Base-by-base conservation (phyloP, 2,888 invertebrate species). In the Arge pagana region DNA sequence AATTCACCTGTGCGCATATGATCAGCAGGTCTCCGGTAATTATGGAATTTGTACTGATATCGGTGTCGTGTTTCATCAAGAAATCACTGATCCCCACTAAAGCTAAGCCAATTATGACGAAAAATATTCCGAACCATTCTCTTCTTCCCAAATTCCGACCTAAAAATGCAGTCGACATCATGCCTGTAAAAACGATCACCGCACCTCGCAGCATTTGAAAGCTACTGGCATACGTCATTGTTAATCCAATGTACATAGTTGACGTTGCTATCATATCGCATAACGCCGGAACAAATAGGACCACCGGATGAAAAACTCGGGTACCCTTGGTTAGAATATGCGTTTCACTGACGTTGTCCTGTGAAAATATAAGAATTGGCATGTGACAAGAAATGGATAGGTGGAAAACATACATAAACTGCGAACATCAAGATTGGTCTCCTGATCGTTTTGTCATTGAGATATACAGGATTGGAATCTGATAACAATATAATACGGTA, bases 121-220 rank as follows among this genome's bases (percentile, higher is more conserved):
- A 79, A 66, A 82, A 62, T 45, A 94, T 93, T 13, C 93, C 93
- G 37, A 79, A 58, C 91, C 93, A 93, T 72, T 93, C 87, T 42
- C 85, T 81, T 33, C 71, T 71, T 23, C 82, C 81, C 37, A 93
- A 78, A 21, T 80, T 78, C 48, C 87, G 80, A 16, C 87, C 81
- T 23, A 95, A 80, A 74, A 93, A 92, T 6, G 85, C 87, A 53
- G 89, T 86, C n/a, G 93, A 93, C 5, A 96, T 81, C 3, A 96
- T 75, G 0, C 91, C 95, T 21, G 93, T 92, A 75, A 96, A 96
- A 19, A 96, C 82, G 52, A 96, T 91, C 5, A 93, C 88, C 48
- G 93, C 75, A 84, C 90, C 95, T 79, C 96, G 82, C 64, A 97
- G 85, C 95, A 97, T 96, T 81, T 96, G 96, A 77, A 95, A 97